Evolutionary conservation across 2,113 vertebrate genomes (phyloP).

Genomic region (Donacobius atricapilla): DNA sequence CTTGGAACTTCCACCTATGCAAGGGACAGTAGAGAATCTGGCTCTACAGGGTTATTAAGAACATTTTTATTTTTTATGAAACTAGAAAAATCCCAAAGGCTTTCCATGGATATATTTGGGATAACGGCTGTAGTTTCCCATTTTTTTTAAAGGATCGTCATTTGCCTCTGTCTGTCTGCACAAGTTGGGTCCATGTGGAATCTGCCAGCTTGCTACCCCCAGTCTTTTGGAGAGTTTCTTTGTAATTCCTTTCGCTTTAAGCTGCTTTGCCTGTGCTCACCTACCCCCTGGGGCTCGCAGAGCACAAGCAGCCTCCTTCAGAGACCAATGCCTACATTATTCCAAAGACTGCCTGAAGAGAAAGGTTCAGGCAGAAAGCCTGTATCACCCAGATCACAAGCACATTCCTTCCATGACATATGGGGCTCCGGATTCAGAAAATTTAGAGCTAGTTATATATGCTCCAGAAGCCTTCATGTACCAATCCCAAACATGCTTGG

Average conservation of each 20-base stretch:
- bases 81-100: neutral
- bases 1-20: neutral
- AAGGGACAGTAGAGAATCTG: neutral
- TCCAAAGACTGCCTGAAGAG: constrained; percentile 6
- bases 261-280: constrained; percentile 34
- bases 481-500: neutral
- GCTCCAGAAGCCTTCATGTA: neutral
- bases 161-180: neutral
- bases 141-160: neutral
- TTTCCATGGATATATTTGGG: neutral
- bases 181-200: neutral
- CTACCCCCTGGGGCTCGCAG: constrained; percentile 44
- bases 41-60: neutral
- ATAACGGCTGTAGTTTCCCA: neutral
- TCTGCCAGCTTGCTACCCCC: neutral
- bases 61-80: neutral
- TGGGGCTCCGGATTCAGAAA: neutral
- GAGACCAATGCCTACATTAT: constrained; percentile 37
- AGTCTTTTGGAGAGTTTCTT: constrained; percentile 37
- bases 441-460: neutral
- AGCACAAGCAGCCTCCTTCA: constrained; percentile 39
- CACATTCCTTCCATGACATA: neutral
- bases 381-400: constrained; percentile 7
- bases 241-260: constrained; percentile 43
- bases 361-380: neutral